A percentile compares a stretch with the other conserved stretches of the same genome.
These are phyloP conservation scores for Edolisoma coerulescens DNA, from an alignment of 2,113 vertebrate genomes.

Conservation along the genomic window DNA sequence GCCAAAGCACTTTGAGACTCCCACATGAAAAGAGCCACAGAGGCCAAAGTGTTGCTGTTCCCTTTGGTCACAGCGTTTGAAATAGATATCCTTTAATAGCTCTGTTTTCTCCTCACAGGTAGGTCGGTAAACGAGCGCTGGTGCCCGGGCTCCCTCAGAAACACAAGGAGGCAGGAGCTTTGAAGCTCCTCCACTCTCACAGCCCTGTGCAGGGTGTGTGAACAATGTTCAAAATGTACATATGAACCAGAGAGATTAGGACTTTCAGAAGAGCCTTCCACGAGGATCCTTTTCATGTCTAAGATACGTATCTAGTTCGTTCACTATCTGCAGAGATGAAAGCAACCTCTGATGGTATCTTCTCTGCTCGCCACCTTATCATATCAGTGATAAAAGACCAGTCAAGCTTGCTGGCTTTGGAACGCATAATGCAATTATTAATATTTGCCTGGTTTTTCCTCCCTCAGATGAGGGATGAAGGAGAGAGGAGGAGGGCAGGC, in stretches of 20 bases:
- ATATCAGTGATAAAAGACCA: neutral
- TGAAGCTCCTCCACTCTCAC: neutral
- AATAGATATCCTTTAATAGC: neutral
- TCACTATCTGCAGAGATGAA: slow-evolving; percentile 37
- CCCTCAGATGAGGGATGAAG: neutral
- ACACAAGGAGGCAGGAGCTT: neutral
- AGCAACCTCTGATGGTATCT: slow-evolving; percentile 23
- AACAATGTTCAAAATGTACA: neutral
- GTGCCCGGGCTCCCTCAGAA: neutral
- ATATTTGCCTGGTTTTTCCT: neutral
- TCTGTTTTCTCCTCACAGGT: neutral
- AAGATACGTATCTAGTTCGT: slow-evolving; percentile 16
- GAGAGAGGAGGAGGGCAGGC: neutral
- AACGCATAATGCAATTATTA: neutral
- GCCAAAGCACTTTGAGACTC: neutral
- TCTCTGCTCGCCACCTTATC: neutral
- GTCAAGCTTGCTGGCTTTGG: neutral
- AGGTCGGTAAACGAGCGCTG: neutral
- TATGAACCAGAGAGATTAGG: neutral
- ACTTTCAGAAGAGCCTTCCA: neutral
- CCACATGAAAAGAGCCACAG: neutral
- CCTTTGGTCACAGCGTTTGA: slow-evolving; percentile 12
- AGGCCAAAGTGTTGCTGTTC: neutral
- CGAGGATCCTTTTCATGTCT: neutral
- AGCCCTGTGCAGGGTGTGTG: neutral